Conservation (phyloP, 2,888 invertebrate species). For the Agrochola litura region DNA sequence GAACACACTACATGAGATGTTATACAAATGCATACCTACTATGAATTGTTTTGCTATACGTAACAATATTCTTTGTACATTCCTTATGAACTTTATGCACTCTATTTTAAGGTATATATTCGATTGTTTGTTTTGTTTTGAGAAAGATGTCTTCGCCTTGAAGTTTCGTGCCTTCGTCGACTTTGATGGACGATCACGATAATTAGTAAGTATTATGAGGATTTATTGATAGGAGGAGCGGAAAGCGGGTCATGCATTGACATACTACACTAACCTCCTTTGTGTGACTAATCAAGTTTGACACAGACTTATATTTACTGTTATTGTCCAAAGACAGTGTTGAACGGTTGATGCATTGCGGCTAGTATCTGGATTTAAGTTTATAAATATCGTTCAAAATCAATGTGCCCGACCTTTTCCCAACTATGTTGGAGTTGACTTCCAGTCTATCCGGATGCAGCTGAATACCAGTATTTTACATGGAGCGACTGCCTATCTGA, state of each 20-base stretch:
- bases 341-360: neutral
- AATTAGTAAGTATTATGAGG: slow-evolving; percentile 74
- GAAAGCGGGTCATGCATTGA: slow-evolving; percentile 30
- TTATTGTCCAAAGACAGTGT: neutral
- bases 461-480: too few species aligned
- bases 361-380: neutral
- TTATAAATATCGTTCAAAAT: neutral
- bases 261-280: neutral
- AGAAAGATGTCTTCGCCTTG: slow-evolving; percentile 74
- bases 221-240: slow-evolving; percentile 47
- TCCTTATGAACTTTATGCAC: slow-evolving; percentile 19
- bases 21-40: slow-evolving; percentile 81
- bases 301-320: slow-evolving; percentile 6
- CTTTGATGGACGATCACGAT: slow-evolving; percentile 78
- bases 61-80: slow-evolving; percentile 24
- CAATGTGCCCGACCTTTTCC: too few species aligned
- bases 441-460: too few species aligned
- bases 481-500: too few species aligned
- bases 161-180: slow-evolving; percentile 77
- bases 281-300: slow-evolving; percentile 6
- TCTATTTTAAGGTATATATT: slow-evolving; percentile 45
- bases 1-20: slow-evolving; percentile 71
- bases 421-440: too few species aligned
- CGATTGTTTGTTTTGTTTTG: slow-evolving; percentile 37
- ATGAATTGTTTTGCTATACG: slow-evolving; percentile 58